phyloP scores from a whole-genome alignment of 2,888 invertebrate genomes.

The Sinopyrophorus schimmeli region DNA sequence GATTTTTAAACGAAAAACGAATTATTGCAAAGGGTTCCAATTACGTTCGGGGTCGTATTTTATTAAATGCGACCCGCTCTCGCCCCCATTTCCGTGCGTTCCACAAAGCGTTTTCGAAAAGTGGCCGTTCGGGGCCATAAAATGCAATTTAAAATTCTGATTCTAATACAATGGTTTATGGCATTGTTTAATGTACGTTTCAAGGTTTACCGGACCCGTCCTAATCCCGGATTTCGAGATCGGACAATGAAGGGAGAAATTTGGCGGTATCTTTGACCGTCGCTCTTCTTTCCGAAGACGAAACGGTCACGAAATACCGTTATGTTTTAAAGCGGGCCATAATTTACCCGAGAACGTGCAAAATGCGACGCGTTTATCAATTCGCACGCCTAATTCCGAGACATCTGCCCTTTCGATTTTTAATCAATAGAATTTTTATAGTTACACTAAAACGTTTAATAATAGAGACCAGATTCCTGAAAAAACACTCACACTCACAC shows the following conservation, averaged over 20 bases:
- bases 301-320: no score
- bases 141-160: conserved; percentile 29
- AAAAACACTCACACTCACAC: no score
- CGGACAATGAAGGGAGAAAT: conserved; percentile 27
- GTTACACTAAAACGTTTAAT: conserved; percentile 24
- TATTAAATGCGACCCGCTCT: conserved; percentile 22
- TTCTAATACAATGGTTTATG: conserved; percentile 31
- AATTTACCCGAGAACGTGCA: not conserved
- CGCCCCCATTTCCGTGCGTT: conserved; percentile 21
- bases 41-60: conserved; percentile 9
- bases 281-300: conserved; percentile 18
- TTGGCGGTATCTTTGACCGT: conserved; percentile 27
- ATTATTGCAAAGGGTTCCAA: conserved; percentile 25
- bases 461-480: conserved; percentile 26
- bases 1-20: conserved; percentile 28
- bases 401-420: conserved; percentile 22
- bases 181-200: conserved; percentile 30
- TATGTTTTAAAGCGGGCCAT: not conserved
- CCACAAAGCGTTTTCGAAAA: conserved; percentile 22
- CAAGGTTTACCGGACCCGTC: conserved; percentile 26
- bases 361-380: conserved; percentile 17
- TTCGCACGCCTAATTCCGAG: conserved; percentile 23
- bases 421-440: conserved; percentile 29
- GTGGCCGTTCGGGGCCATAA: conserved; percentile 27
- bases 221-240: conserved; percentile 31